Base-by-base conservation (phyloP, 2,888 invertebrate species). In the Griposia aprilina region DNA sequence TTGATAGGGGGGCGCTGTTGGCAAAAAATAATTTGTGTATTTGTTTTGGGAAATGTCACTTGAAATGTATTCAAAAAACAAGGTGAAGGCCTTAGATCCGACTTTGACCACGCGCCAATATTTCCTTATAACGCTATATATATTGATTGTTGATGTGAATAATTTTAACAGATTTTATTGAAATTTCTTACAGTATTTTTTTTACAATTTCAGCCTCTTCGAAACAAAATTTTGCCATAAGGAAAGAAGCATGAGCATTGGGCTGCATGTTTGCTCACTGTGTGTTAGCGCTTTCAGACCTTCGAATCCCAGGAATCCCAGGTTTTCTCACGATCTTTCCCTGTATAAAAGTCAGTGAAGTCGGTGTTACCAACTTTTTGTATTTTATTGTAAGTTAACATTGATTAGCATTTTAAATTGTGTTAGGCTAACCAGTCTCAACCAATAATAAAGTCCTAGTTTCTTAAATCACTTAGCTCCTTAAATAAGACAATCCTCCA, bases 401-500 rank as follows among this genome's bases (percentile, higher is more conserved):
- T 26, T 26, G 6, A 15, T 26, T 6, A 15, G 1, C 26, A 15
- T 59, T 7, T n/a, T n/a, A n/a, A 26, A 26, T 57, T 36, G 5
- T 57, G 15, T 59, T 26, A 59, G 2, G 23, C 8, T 52, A 23
- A 70, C 63, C 3, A 30, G 30, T 15, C 2, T 26, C 15, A 26
- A 30, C 2, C n/a, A 65, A 15, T n/a, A n/a, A n/a, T 41, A 5
- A n/a, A 41, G 13, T 63, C 13, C 23, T 23, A 15, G 13, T 23
- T 36, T 15, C 8, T 41, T 45, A 48, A 52, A 60, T n/a, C 13
- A 30, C 13, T 70, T 23, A 41, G 26, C 17, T 26, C 23, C 23
- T 52, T 80, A 52, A 66, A 41, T 60, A 72, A 76, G 36, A 71
- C 48, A 68, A 50, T 30, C 11, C 17, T n/a, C 2, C 13, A 68